Evolutionary conservation across 2,113 vertebrate species (phyloP).

Genomic region (Astatotilapia flaviijosephi): DNA sequence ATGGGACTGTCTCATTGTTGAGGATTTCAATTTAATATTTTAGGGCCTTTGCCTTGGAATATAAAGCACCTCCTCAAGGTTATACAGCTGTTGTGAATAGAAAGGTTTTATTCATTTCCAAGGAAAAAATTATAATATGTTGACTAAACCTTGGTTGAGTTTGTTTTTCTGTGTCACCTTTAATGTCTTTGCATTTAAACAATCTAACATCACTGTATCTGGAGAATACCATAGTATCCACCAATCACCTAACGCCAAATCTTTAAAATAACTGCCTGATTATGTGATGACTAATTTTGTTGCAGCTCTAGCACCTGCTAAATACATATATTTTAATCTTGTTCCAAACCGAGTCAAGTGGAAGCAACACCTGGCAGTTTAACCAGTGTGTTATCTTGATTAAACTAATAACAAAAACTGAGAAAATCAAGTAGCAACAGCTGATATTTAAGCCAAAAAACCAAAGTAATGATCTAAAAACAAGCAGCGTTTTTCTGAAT

Average conservation of each 20-base stretch:
- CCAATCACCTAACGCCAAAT: background rate
- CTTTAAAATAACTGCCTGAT: background rate
- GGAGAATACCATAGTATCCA: background rate
- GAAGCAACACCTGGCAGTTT: background rate
- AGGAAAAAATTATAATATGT: background rate
- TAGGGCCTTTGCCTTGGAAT: background rate
- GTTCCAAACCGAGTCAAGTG: background rate
- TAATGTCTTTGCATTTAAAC: background rate
- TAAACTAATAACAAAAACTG: background rate
- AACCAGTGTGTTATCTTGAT: background rate
- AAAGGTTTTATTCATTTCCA: background rate
- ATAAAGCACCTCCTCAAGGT: background rate
- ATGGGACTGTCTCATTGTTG: background rate
- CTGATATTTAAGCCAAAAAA: background rate
- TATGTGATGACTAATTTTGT: background rate
- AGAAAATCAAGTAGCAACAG: background rate
- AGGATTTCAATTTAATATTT: background rate
- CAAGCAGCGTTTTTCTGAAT: background rate
- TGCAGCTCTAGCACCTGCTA: background rate
- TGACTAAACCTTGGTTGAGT: background rate
- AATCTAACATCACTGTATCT: background rate
- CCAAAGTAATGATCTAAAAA: background rate
- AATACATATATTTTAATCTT: background rate
- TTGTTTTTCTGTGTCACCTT: background rate
- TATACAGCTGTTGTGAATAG: background rate